Evolutionary conservation across 2,113 vertebrate species (phyloP).

Genomic region (Stigmatopora nigra): DNA sequence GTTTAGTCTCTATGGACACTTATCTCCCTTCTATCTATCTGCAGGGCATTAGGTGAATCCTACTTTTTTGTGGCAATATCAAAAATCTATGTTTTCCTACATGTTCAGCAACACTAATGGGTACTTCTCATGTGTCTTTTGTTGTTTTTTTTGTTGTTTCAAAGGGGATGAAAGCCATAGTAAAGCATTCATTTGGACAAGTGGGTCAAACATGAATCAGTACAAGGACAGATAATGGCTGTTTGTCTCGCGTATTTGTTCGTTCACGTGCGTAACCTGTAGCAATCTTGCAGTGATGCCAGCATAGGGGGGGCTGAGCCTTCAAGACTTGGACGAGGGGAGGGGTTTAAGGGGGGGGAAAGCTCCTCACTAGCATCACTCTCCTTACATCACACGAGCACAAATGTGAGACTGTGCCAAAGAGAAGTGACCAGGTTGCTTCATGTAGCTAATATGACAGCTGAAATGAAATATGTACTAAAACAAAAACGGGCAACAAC

Average conservation of each 20-base stretch:
- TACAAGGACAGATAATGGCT: constrained; percentile 41
- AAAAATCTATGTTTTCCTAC: constrained; percentile 85
- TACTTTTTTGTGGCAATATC: constrained; percentile 99
- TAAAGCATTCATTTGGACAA: constrained; percentile 68
- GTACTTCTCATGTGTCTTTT: constrained; percentile 66
- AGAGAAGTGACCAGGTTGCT: constrained; percentile 67
- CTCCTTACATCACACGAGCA: constrained; percentile 60
- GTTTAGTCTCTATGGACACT: constrained; percentile 87
- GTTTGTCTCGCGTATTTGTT: constrained; percentile 59
- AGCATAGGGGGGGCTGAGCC: constrained; percentile 21
- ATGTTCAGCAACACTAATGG: constrained; percentile 79
- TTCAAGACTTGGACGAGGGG: constrained; percentile 5
- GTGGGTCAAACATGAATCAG: constrained; percentile 32
- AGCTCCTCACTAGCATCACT: constrained; percentile 38
- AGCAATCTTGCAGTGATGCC: constrained; percentile 62
- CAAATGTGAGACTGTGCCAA: constrained; percentile 72
- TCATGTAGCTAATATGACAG: constrained; percentile 63
- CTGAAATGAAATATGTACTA: constrained; percentile 26
- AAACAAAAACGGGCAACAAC: background rate
- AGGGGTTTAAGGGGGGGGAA: background rate
- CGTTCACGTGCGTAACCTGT: constrained; percentile 58
- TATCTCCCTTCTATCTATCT: constrained; percentile 82
- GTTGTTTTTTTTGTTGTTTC: constrained; percentile 65
- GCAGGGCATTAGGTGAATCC: constrained; percentile 99
- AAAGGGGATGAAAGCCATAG: constrained; percentile 99